phyloP scores from a whole-genome alignment of 2,888 invertebrate species.

The Marronus borbonicus region DNA sequence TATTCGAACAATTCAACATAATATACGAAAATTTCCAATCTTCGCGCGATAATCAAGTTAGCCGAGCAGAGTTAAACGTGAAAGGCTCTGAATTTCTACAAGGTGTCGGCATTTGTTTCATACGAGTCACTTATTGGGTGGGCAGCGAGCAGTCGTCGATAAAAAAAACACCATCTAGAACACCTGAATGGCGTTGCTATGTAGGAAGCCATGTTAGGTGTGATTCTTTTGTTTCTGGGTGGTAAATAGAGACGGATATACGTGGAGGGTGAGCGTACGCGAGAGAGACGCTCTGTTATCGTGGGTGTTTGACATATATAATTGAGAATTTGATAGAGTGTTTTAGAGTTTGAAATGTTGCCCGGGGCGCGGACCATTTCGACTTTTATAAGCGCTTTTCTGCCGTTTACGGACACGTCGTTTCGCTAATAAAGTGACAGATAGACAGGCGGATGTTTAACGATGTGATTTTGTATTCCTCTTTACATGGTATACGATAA shows the following conservation, averaged over 20 bases:
- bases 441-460: slow-evolving; percentile 38
- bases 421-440: slow-evolving; percentile 37
- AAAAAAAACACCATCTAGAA: slow-evolving; percentile 66
- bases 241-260: slow-evolving; percentile 63
- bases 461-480: neutral
- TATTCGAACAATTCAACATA: too few relatives aligned
- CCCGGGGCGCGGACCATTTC: slow-evolving; percentile 29
- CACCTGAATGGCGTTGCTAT: slow-evolving; percentile 69
- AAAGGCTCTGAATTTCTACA: slow-evolving; percentile 60
- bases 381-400: slow-evolving; percentile 33
- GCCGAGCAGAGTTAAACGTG: slow-evolving; percentile 42
- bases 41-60: neutral
- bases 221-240: slow-evolving; percentile 69
- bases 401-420: slow-evolving; percentile 27
- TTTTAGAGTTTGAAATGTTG: slow-evolving; percentile 58
- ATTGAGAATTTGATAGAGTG: slow-evolving; percentile 66
- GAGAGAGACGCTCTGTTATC: slow-evolving; percentile 51
- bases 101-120: slow-evolving; percentile 68
- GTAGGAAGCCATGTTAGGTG: slow-evolving; percentile 69
- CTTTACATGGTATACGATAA: too few relatives aligned
- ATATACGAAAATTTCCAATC: neutral
- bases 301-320: slow-evolving; percentile 63
- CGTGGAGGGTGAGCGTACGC: slow-evolving; percentile 36
- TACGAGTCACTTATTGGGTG: slow-evolving; percentile 69
- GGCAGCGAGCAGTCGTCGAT: slow-evolving; percentile 68